Evolutionary conservation across 1,140 invertebrate species (phyloP), one percentile per base, ranked within the genome.

Genomic region (Portunus trituberculatus): DNA sequence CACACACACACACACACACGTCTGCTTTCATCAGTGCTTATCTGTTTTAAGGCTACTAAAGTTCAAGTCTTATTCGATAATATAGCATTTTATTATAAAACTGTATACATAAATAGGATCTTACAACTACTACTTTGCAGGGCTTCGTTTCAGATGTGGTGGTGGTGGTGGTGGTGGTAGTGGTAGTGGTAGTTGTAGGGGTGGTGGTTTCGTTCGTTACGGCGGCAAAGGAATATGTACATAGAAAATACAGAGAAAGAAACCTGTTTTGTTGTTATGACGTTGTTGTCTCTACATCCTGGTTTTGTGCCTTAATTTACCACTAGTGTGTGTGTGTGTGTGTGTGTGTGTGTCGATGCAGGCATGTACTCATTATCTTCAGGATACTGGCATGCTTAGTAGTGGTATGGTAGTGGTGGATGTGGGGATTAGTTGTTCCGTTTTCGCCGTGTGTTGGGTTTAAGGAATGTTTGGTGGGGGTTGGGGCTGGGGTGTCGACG

Each of bases 21-120:
- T 39, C 39, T 39, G 39, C 1, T 39, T 39, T 39, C 39, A 39
- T 39, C 6, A 39, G 39, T 39, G 39, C 39, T 39, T 39, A 6
- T 39, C 39, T 39, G 39, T 39, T 39, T 39, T 39, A 20, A 59
- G 12, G 16, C 52, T 59, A 59, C 52, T 76, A 76, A 76, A n/a
- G n/a, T 7, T 76, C 20, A 76, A 76, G 67, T 76, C 67, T n/a
- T 76, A n/a, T 76, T 7, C 67, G 67, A 76, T 76, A 76, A 76
- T 76, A 76, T 25, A n/a, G 20, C 20, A 14, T 76, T 76, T n/a
- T 76, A n/a, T n/a, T 76, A 76, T n/a, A 76, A 76, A 59, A 76
- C 16, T 76, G 67, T 76, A 76, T 76, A 76, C 67, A 76, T 76
- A 76, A 76, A 76, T 76, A 76, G 67, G 67, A 76, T 76, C 67